phyloP scores from a whole-genome alignment of 2,888 invertebrate species.

The Hyles lineata region DNA sequence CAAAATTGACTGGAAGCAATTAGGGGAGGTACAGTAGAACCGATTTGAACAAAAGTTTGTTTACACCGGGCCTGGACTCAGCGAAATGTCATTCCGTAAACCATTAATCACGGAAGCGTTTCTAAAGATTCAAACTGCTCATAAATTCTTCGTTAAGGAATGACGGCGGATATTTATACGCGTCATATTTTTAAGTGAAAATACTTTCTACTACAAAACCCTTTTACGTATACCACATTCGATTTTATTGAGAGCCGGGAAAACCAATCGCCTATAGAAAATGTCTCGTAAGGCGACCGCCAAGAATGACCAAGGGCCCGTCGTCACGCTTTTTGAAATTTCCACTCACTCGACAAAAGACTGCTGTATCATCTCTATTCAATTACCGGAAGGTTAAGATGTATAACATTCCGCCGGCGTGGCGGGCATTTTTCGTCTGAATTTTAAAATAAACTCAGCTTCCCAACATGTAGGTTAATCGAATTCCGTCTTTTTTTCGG shows the following conservation, averaged over 20 bases:
- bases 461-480: constrained; percentile 23
- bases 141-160: constrained; percentile 59
- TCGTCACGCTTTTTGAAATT: constrained; percentile 64
- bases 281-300: constrained; percentile 36
- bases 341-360: constrained; percentile 64
- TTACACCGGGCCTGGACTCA: constrained; percentile 55
- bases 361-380: constrained; percentile 71
- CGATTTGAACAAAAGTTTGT: constrained; percentile 70
- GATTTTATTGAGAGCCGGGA: constrained; percentile 23
- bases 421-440: constrained; percentile 18
- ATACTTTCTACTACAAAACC: constrained; percentile 31
- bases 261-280: constrained; percentile 18
- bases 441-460: constrained; percentile 26
- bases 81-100: constrained; percentile 58
- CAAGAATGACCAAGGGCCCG: constrained; percentile 56
- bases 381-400: constrained; percentile 67
- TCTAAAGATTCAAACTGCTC: constrained; percentile 60
- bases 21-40: constrained; percentile 61
- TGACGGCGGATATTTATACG: constrained; percentile 40
- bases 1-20: constrained; percentile 68
- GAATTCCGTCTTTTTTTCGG: constrained; percentile 21
- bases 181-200: constrained; percentile 33
- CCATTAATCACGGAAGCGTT: constrained; percentile 69
- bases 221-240: constrained; percentile 18
- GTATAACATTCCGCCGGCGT: constrained; percentile 38